These are phyloP conservation scores for Copidosoma floridanum DNA, from an alignment of 1,140 invertebrate genomes.

Conservation along the genomic window DNA sequence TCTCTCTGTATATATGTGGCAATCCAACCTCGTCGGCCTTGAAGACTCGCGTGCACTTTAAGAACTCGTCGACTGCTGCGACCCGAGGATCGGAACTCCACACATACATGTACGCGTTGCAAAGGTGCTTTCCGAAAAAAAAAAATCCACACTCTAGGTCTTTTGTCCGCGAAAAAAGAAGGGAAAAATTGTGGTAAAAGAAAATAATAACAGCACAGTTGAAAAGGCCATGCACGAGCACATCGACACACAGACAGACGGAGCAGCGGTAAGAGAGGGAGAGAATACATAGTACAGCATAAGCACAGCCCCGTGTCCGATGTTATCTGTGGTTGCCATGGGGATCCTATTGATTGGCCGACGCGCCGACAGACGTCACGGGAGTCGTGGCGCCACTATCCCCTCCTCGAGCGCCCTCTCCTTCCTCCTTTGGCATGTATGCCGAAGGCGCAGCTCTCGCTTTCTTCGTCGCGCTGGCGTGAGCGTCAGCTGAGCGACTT, in stretches of 20 bases:
- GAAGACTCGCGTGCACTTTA: too few species aligned
- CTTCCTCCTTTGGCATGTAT: conserved; percentile 7
- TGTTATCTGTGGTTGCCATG: conserved; percentile 60
- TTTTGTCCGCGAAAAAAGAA: too few species aligned
- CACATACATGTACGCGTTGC: background rate
- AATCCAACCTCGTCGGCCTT: too few species aligned
- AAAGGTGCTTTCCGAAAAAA: background rate
- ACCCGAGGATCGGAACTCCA: background rate
- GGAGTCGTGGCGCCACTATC: conserved; percentile 52
- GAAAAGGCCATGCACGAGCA: too few species aligned
- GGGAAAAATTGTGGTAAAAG: too few species aligned
- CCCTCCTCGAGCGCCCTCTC: conserved; percentile 22
- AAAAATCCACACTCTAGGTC: background rate
- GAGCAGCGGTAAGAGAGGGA: background rate
- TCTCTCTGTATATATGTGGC: too few species aligned
- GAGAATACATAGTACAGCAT: too few species aligned
- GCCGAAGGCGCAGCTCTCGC: background rate
- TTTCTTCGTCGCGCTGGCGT: background rate
- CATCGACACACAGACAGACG: too few species aligned
- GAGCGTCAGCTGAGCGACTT: conserved; percentile 19
- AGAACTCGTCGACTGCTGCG: too few species aligned
- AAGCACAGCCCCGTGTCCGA: conserved; percentile 38
- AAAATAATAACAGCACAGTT: too few species aligned
- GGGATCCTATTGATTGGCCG: conserved; percentile 59
- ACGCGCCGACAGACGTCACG: conserved; percentile 59